Evolutionary conservation across 2,888 invertebrate species (phyloP).

Genomic region (Eupithecia exiguata): DNA sequence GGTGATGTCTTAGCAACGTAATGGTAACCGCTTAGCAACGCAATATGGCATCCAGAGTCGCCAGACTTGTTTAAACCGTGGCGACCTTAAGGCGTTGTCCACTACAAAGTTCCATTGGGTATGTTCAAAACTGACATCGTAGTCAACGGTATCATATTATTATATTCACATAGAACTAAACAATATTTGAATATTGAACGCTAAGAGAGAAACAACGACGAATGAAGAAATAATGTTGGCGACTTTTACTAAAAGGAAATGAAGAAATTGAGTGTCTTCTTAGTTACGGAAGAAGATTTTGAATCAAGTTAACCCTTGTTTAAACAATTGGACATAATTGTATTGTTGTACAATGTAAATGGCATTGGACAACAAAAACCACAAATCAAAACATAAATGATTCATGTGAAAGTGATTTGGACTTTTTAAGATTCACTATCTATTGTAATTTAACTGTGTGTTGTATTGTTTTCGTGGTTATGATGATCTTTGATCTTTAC

Average conservation of each 20-base stretch:
- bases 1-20: not conserved
- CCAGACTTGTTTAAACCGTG: not conserved
- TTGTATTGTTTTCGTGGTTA: slow-evolving; percentile 26
- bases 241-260: not conserved
- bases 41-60: not conserved
- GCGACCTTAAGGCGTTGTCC: not conserved
- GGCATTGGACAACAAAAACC: slow-evolving; percentile 17
- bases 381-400: slow-evolving; percentile 4
- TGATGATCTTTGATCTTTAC: slow-evolving; percentile 19
- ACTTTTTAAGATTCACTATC: slow-evolving; percentile 38
- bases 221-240: not conserved
- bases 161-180: not conserved
- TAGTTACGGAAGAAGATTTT: not conserved
- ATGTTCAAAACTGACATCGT: not conserved
- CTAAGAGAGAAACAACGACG: not conserved
- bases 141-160: not conserved
- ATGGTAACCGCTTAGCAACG: not conserved
- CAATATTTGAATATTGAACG: slow-evolving; percentile 6
- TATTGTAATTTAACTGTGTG: slow-evolving; percentile 25
- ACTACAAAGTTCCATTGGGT: not conserved
- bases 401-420: slow-evolving; percentile 34
- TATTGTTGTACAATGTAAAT: slow-evolving; percentile 21
- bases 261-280: not conserved
- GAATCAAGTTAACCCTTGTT: slow-evolving; percentile 11
- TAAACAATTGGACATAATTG: slow-evolving; percentile 10